Evolutionary conservation across 1,140 invertebrate species (phyloP).

Genomic region (Magallana gigas): DNA sequence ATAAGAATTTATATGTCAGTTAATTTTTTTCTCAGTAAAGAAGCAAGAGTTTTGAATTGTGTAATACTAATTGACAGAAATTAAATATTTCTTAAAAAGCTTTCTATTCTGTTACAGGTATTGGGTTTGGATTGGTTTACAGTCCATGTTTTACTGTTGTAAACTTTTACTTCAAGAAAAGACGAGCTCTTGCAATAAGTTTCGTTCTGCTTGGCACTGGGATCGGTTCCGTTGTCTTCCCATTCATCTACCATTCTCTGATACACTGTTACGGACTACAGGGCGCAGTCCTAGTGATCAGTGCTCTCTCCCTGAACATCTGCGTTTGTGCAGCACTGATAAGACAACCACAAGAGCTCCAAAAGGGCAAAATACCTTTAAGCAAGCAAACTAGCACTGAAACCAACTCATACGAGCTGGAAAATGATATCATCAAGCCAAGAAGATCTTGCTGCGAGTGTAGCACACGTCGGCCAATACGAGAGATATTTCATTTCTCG

Average conservation of each 20-base stretch:
- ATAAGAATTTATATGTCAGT: too few species aligned
- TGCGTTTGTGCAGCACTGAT: constrained; percentile 32
- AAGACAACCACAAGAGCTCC: constrained; percentile 82
- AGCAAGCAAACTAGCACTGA: neutral
- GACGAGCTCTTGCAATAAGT: constrained; percentile 40
- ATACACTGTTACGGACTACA: constrained; percentile 12
- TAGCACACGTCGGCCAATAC: neutral
- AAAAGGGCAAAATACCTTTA: constrained; percentile 80
- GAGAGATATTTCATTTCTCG: constrained; percentile 12
- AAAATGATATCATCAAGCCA: neutral
- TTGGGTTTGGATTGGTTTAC: constrained; percentile 39
- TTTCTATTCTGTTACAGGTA: constrained; percentile 36
- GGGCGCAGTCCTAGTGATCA: constrained; percentile 36
- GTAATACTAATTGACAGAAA: too few species aligned
- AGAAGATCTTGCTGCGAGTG: neutral
- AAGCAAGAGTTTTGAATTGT: too few species aligned
- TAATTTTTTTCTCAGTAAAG: too few species aligned
- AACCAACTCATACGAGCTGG: neutral
- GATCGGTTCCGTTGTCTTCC: constrained; percentile 35
- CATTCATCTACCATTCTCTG: constrained; percentile 59
- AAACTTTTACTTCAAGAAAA: constrained; percentile 45
- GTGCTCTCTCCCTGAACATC: constrained; percentile 9
- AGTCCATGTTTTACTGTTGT: constrained; percentile 40
- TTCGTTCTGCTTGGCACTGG: constrained; percentile 40
- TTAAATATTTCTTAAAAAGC: neutral